Evolutionary conservation across 2,797 vertebrate genomes (phyloP).

Genomic region (Falco biarmicus): DNA sequence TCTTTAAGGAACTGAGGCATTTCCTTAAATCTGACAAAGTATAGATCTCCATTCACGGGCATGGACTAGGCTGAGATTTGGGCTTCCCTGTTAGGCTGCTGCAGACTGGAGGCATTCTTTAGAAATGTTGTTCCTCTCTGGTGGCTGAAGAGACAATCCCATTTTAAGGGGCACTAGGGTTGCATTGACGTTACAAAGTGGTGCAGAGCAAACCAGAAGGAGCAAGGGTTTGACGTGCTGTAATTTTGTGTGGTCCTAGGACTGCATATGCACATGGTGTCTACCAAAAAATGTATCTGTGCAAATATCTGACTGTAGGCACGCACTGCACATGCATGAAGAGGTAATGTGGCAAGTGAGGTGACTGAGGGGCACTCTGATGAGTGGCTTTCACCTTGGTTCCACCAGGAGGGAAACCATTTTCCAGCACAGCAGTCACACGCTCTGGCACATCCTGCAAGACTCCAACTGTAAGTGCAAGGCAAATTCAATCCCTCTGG

Average conservation of each 20-base stretch:
- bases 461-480: neutral
- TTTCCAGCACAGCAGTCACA: neutral
- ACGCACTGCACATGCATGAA: rapidly evolving
- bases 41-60: neutral
- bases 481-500: slow-evolving; percentile 2
- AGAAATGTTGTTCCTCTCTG: neutral
- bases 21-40: neutral
- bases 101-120: neutral
- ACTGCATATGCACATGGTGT: neutral
- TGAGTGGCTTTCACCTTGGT: neutral
- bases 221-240: neutral
- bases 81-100: neutral
- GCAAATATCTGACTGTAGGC: neutral
- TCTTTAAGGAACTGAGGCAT: neutral
- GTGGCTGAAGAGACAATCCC: neutral
- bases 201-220: neutral
- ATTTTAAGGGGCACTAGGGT: neutral
- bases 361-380: neutral
- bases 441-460: neutral
- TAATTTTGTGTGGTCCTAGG: neutral
- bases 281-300: neutral
- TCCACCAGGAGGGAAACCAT: neutral
- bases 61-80: neutral
- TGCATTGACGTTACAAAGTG: neutral
- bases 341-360: neutral